Conservation (phyloP, 64 coral and sea anemone genomes). For the Acropora yongei region DNA sequence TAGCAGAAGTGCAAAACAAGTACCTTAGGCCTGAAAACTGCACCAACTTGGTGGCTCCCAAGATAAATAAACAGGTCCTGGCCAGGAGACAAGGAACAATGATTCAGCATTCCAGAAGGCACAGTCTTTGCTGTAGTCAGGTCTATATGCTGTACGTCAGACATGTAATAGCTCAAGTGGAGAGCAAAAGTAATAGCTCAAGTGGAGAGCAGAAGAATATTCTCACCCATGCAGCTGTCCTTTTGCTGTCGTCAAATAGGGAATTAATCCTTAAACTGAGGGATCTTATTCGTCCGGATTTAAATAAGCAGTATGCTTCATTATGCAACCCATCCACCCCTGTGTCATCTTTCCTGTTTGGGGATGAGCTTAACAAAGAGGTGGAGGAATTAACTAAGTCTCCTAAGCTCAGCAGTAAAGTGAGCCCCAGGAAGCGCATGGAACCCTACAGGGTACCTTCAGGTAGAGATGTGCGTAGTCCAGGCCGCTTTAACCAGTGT, state of each 20-base stretch:
- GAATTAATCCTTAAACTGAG: constrained; percentile 53
- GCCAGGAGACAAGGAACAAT: constrained; percentile 22
- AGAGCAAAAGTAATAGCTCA: too few relatives aligned
- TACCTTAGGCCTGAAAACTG: constrained; percentile 53
- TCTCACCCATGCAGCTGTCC: constrained; percentile 41
- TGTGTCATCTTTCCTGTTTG: constrained; percentile 7
- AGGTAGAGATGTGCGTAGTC: constrained; percentile 44
- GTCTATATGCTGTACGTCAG: constrained; percentile 54
- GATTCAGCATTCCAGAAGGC: constrained; percentile 49
- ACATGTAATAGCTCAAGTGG: constrained; percentile 42
- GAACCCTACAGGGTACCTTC: constrained; percentile 40
- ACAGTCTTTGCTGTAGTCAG: constrained; percentile 39
- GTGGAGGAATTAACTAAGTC: constrained; percentile 38
- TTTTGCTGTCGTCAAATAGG: constrained; percentile 39
- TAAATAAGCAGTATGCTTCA: constrained; percentile 42
- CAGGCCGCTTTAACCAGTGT: background rate
- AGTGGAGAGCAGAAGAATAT: constrained; percentile 45
- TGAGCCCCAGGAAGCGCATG: constrained; percentile 11
- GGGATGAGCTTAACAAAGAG: constrained; percentile 16
- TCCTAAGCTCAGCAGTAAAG: constrained; percentile 23
- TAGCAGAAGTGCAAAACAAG: constrained; percentile 8
- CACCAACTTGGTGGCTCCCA: constrained; percentile 34
- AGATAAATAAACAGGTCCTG: constrained; percentile 39
- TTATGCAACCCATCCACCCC: constrained; percentile 34
- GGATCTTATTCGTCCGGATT: constrained; percentile 38